A percentile compares a stretch with the other conserved stretches of the same genome.
Conservation (phyloP, 2,113 vertebrate species). For the Indri indri region DNA sequence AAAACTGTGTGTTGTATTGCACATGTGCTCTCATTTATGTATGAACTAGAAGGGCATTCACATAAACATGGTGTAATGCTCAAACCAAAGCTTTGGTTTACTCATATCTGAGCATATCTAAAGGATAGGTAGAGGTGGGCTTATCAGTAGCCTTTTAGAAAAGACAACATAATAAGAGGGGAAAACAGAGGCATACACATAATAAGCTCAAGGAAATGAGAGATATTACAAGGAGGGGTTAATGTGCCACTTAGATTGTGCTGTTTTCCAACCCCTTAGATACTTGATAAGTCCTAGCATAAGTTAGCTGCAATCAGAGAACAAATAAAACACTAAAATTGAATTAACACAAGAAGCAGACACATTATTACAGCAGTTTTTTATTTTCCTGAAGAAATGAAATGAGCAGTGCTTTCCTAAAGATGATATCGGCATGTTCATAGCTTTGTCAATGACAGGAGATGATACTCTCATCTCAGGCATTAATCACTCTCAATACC, state of each 20-base stretch:
- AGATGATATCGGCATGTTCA: background rate
- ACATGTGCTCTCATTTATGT: background rate
- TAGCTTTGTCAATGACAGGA: constrained; percentile 20
- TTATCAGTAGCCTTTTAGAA: background rate
- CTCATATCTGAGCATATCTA: background rate
- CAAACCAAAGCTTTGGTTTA: background rate
- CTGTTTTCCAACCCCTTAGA: background rate
- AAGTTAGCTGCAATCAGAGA: background rate
- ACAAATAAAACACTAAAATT: constrained; percentile 7
- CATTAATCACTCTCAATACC: constrained; percentile 25
- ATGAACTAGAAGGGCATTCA: background rate
- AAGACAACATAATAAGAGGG: background rate
- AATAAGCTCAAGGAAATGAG: background rate
- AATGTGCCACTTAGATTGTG: background rate
- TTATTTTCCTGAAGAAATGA: constrained; percentile 26
- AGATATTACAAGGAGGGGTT: background rate
- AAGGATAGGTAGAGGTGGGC: background rate
- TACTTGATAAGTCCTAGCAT: background rate
- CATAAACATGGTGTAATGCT: background rate
- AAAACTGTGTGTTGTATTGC: background rate
- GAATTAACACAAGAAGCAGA: constrained; percentile 5
- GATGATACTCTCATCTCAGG: constrained; percentile 21
- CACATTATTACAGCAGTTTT: background rate
- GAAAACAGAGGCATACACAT: background rate
- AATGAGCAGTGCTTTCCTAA: background rate